These are phyloP conservation scores for Helogale parvula DNA, from an alignment of 2,113 vertebrate species.

Conservation along the genomic window DNA sequence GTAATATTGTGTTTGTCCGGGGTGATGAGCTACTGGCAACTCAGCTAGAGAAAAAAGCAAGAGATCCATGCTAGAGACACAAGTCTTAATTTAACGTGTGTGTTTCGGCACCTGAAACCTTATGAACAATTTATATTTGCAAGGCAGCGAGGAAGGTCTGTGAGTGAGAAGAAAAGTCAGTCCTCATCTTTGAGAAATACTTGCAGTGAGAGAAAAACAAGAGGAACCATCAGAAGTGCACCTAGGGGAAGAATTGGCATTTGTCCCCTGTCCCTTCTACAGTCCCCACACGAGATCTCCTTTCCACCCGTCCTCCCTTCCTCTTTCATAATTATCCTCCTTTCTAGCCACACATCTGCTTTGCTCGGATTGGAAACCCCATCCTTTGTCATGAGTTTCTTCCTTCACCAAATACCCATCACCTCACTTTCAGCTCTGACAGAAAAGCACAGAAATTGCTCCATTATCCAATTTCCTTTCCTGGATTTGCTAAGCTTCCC, in stretches of 20 bases:
- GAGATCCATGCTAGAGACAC: neutral
- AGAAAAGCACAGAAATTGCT: neutral
- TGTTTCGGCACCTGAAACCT: neutral
- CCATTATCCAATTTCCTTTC: neutral
- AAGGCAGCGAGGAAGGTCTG: neutral
- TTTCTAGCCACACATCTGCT: neutral
- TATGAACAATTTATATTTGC: neutral
- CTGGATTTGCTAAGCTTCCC: neutral
- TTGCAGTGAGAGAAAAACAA: neutral
- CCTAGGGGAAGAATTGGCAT: neutral
- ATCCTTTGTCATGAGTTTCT: neutral
- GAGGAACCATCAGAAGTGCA: neutral
- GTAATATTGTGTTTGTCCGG: neutral
- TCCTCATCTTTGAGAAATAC: neutral
- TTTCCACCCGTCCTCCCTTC: neutral
- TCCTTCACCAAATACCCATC: neutral
- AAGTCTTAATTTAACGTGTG: neutral
- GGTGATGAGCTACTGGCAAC: neutral
- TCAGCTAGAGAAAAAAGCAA: neutral
- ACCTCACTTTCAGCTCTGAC: neutral
- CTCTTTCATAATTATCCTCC: neutral
- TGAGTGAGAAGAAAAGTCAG: neutral
- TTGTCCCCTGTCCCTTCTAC: neutral
- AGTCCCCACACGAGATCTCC: neutral
- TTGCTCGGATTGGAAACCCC: neutral